Evolutionary conservation across 1,140 invertebrate genomes (phyloP).

Genomic region (Idris sp.): DNA sequence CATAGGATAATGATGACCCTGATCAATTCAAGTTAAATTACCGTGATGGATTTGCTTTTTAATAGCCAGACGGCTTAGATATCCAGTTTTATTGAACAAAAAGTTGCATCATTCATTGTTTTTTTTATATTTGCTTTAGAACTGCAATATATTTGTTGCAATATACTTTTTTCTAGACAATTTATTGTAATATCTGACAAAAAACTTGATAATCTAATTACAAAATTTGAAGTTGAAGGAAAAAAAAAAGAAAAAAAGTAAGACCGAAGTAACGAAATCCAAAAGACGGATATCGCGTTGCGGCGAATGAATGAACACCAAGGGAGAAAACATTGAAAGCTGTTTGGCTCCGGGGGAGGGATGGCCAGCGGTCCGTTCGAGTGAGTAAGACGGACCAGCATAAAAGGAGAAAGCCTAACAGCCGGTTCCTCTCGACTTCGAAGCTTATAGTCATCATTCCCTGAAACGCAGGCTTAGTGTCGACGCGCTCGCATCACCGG

Average conservation of each 20-base stretch:
- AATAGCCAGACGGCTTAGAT: not conserved
- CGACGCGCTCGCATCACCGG: constrained; percentile 56
- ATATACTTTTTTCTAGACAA: too few species aligned
- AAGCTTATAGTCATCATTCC: constrained; percentile 54
- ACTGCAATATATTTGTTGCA: too few species aligned
- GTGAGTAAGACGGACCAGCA: constrained; percentile 53
- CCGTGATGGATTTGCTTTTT: constrained; percentile 24
- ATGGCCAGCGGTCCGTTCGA: constrained; percentile 23
- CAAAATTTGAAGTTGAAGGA: constrained; percentile 7
- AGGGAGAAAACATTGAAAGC: constrained; percentile 55
- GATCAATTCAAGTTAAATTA: constrained; percentile 32
- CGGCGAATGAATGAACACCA: constrained; percentile 51
- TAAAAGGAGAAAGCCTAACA: constrained; percentile 60
- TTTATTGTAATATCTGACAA: too few species aligned
- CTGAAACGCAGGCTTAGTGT: constrained; percentile 58
- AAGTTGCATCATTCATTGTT: too few species aligned
- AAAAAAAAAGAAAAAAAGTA: constrained; percentile 19
- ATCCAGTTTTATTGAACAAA: too few species aligned
- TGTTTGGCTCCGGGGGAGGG: constrained; percentile 29
- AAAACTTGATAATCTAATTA: too few species aligned
- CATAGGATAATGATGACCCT: constrained; percentile 24
- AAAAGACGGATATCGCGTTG: constrained; percentile 50
- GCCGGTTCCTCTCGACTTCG: constrained; percentile 60
- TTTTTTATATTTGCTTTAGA: too few species aligned
- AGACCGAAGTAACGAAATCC: constrained; percentile 52